Base-by-base conservation (phyloP, 2,113 vertebrate genomes). In the Prolemur simus region DNA sequence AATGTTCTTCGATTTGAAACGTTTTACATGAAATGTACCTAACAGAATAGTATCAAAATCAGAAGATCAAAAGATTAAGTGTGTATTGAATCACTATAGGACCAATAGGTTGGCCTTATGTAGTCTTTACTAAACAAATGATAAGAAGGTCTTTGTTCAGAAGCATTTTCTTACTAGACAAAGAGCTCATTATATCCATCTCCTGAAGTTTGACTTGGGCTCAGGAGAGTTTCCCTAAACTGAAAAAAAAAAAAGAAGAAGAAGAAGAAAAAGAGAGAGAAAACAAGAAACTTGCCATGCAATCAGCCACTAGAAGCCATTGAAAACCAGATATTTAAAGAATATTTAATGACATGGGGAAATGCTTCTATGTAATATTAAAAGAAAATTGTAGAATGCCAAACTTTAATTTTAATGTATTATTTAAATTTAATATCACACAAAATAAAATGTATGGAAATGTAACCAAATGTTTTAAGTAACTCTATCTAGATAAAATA, bases 161-260 rank as follows among this genome's bases (percentile, higher is more conserved):
- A 85, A 69, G 69, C 5, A 84, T 84, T 94, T 94, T 95, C 56
- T 47, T 94, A 69, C 69, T 71, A 90, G 64, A 94, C 69, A 95
- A 92, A 96, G 87, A 92, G 3, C 39, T 94, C 39, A 81, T 97
- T 95, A 91, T 96, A 74, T 58, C 13, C 8, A n/a, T 87, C 20
- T 32, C 49, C 23, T 83, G 71, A 86, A 95, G 66, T 82, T 66
- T 91, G 78, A 82, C 73, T 78, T 93, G 17, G 42, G 11, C 37
- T 94, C 29, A 74, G 56, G 34, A 91, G 45, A 86, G 3, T 74
- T 88, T 15, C 18, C 37, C 39, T 84, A 90, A 78, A 82, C 52
- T 89, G 20, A 21, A 56, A 27, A n/a, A 47, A 54, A 27, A 12
- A 39, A 20, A n/a, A 47, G 45, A 21, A 12, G 20, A 34, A 8